A percentile compares a stretch with the other conserved stretches of the same genome.
Evolutionary conservation across 53 echinoderm and acorn worm genomes (phyloP).

Genomic region (Antedon mediterranea): DNA sequence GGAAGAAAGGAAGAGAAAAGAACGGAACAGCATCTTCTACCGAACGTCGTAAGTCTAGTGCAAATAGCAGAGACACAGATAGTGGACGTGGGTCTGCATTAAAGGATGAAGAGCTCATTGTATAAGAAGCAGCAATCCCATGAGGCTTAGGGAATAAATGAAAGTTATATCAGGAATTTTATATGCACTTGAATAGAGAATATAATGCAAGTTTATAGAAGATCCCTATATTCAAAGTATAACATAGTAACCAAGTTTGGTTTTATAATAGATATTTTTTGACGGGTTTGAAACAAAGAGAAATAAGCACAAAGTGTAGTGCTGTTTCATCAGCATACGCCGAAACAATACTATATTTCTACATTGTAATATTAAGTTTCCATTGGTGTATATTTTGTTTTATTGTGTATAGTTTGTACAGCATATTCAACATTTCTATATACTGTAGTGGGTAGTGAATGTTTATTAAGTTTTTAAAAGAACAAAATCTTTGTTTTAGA

Average conservation of each 20-base stretch:
- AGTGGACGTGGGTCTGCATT: neutral
- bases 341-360: too few relatives aligned
- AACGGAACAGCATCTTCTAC: neutral
- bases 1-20: conserved; percentile 8
- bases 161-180: neutral
- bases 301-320: too few relatives aligned
- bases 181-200: neutral
- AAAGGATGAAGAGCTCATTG: neutral
- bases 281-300: too few relatives aligned
- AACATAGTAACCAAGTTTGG: too few relatives aligned
- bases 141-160: too few relatives aligned
- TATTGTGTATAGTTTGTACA: neutral
- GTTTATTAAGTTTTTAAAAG: neutral
- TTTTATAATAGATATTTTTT: too few relatives aligned
- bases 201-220: too few relatives aligned
- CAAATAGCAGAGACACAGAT: neutral
- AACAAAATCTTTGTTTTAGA: neutral
- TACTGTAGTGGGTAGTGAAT: too few relatives aligned
- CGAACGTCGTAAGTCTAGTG: neutral
- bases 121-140: neutral
- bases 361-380: too few relatives aligned
- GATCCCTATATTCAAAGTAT: too few relatives aligned
- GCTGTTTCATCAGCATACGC: too few relatives aligned
- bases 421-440: neutral
- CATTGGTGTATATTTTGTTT: too few relatives aligned